Conservation (phyloP, 2,888 invertebrate species). For the Microctonus brassicae region DNA sequence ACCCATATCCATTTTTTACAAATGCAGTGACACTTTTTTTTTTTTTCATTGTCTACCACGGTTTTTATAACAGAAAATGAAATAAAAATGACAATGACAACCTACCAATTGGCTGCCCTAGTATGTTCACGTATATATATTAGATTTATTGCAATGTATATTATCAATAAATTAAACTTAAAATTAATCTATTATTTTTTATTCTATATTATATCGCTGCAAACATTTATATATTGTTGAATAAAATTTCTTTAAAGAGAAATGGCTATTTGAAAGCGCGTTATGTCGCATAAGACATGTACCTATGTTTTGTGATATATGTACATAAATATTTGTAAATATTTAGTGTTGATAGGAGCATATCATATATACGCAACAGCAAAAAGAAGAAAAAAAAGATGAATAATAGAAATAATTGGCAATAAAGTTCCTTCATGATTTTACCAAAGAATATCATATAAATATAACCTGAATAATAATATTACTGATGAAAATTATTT, state of each 20-base stretch:
- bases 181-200: no score
- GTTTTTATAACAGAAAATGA: background rate
- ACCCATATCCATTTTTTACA: conserved; percentile 3
- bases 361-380: conserved; percentile 13
- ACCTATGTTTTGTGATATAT: conserved; percentile 14
- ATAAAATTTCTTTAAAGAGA: background rate
- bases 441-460: conserved; percentile 21
- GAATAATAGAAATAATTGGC: no score
- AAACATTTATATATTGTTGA: background rate
- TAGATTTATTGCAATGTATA: no score
- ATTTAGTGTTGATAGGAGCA: conserved; percentile 19
- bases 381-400: background rate
- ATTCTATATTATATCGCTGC: background rate
- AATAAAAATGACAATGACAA: background rate
- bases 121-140: no score
- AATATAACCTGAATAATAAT: no score
- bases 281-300: background rate
- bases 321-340: conserved; percentile 24
- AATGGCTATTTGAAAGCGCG: background rate
- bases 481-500: no score
- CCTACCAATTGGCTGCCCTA: no score
- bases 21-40: background rate
- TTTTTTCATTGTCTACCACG: background rate
- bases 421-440: background rate
- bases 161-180: no score